phyloP scores from a whole-genome alignment of 2,888 invertebrate species.

The Saturnia japonica region DNA sequence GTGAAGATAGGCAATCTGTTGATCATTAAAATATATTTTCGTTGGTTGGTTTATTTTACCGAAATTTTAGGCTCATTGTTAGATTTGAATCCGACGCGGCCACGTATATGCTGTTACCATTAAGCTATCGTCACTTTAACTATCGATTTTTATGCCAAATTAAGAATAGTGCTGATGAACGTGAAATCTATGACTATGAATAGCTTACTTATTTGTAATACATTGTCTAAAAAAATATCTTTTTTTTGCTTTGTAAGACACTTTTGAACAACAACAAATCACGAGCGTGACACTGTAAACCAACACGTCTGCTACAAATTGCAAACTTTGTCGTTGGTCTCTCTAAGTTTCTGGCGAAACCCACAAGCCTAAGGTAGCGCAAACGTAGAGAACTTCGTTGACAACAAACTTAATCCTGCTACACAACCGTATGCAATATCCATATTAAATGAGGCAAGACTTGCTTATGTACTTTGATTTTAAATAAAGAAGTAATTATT shows the following conservation, averaged over 20 bases:
- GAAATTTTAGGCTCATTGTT: no score
- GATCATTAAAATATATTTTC: no score
- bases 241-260: neutral
- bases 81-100: no score
- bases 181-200: no score
- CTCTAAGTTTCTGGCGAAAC: conserved; percentile 12
- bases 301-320: conserved; percentile 12
- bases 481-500: neutral
- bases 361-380: conserved; percentile 18
- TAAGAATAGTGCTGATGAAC: no score
- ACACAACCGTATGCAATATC: neutral
- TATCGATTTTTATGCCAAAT: no score
- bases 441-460: neutral
- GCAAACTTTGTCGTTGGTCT: conserved; percentile 14
- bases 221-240: neutral
- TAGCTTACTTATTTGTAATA: no score
- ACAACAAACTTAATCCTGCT: conserved; percentile 4
- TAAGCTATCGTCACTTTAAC: no score
- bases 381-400: conserved; percentile 20
- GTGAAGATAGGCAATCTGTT: no score
- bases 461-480: neutral
- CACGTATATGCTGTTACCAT: no score
- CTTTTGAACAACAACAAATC: neutral
- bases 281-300: conserved; percentile 9
- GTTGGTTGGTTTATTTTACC: no score